Evolutionary conservation across 2,113 vertebrate genomes (phyloP).

Genomic region (Cephalophus harveyi): DNA sequence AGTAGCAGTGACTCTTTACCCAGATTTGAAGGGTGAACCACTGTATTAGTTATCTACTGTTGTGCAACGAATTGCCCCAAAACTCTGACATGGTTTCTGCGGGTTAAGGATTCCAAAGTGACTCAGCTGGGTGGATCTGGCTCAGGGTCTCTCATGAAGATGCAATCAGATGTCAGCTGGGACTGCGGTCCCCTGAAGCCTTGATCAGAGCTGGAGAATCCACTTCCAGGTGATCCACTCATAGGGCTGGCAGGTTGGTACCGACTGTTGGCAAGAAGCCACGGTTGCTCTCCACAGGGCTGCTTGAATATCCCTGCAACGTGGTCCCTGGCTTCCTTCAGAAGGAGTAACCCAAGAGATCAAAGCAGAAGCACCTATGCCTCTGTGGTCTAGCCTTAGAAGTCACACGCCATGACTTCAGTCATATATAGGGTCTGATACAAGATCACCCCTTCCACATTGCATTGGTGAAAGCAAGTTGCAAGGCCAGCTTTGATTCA

Average conservation of each 20-base stretch:
- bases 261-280: background rate
- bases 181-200: background rate
- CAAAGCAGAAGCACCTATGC: background rate
- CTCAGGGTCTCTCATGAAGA: background rate
- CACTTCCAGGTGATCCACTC: background rate
- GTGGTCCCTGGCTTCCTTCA: background rate
- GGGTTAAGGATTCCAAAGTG: background rate
- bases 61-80: background rate
- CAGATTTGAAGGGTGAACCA: background rate
- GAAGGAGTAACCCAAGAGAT: background rate
- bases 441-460: background rate
- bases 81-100: background rate
- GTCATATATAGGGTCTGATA: background rate
- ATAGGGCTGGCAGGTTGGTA: background rate
- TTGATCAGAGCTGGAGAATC: background rate
- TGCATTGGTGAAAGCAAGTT: background rate
- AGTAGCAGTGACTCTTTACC: background rate
- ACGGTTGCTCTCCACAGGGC: background rate
- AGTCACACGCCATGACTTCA: background rate
- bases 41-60: background rate
- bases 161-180: background rate
- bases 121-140: background rate
- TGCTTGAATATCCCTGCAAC: background rate
- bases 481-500: background rate
- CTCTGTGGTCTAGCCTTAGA: background rate